These are phyloP conservation scores for Hippocampus mohnikei DNA, from an alignment of 2,113 vertebrate genomes.

Conservation along the genomic window DNA sequence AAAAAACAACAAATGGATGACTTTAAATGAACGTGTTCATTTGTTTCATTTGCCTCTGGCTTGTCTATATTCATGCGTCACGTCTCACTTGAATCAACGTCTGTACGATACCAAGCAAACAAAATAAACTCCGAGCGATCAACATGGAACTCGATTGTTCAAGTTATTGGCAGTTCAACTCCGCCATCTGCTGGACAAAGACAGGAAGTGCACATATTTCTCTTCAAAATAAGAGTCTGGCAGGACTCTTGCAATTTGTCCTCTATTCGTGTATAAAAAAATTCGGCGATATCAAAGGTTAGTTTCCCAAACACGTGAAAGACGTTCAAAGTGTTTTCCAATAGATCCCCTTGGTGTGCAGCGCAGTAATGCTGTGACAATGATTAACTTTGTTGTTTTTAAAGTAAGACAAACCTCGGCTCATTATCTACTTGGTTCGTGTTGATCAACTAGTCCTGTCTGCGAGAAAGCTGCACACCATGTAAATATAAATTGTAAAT, in stretches of 20 bases:
- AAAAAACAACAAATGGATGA: too few relatives aligned
- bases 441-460: not conserved
- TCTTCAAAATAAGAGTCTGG: not conserved
- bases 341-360: not conserved
- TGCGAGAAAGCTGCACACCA: conserved; percentile 2
- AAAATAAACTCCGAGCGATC: not conserved
- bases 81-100: not conserved
- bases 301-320: not conserved
- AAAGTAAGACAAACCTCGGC: not conserved
- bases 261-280: not conserved
- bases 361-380: not conserved
- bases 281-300: not conserved
- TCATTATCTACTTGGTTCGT: not conserved
- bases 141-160: not conserved
- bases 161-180: not conserved
- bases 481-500: conserved; percentile 9
- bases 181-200: not conserved
- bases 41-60: too few relatives aligned
- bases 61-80: too few relatives aligned
- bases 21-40: too few relatives aligned
- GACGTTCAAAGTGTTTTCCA: not conserved
- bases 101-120: not conserved
- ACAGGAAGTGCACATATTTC: not conserved
- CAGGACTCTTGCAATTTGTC: not conserved
- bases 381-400: not conserved